Evolutionary conservation across 2,797 vertebrate species (phyloP).

Genomic region (Crenuchus spilurus): DNA sequence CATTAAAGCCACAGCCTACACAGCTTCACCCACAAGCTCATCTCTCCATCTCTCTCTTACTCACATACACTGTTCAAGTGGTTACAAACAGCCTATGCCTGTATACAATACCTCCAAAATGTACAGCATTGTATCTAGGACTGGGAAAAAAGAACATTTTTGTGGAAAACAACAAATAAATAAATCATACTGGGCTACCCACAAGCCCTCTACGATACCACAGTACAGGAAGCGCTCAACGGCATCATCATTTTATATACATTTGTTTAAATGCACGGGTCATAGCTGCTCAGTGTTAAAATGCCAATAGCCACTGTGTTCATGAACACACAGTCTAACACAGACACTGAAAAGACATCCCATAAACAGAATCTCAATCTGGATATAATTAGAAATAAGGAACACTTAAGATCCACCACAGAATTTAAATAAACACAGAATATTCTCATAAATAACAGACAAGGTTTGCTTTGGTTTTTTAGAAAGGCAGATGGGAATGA

Average conservation of each 20-base stretch:
- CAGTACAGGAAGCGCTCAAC: background rate
- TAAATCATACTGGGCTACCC: background rate
- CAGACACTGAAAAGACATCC: background rate
- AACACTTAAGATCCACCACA: slow-evolving; percentile 2
- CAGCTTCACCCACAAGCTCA: background rate
- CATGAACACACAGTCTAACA: background rate
- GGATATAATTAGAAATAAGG: background rate
- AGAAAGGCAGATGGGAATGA: slow-evolving; percentile 44
- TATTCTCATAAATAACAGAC: slow-evolving; percentile 31
- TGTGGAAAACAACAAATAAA: background rate
- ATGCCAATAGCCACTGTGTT: background rate
- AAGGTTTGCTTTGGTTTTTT: slow-evolving; percentile 50
- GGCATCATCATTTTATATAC: background rate
- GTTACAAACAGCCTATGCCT: background rate
- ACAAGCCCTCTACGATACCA: background rate
- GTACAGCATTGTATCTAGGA: background rate
- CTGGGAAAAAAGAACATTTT: background rate
- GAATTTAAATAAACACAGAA: slow-evolving; percentile 39
- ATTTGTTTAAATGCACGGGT: background rate
- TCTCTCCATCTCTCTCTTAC: background rate
- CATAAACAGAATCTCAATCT: background rate
- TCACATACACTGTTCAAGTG: background rate
- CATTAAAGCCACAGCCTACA: background rate
- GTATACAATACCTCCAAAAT: background rate
- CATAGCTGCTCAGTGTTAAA: background rate